Conservation (phyloP, 2,113 vertebrate genomes). For the Mola mola region DNA sequence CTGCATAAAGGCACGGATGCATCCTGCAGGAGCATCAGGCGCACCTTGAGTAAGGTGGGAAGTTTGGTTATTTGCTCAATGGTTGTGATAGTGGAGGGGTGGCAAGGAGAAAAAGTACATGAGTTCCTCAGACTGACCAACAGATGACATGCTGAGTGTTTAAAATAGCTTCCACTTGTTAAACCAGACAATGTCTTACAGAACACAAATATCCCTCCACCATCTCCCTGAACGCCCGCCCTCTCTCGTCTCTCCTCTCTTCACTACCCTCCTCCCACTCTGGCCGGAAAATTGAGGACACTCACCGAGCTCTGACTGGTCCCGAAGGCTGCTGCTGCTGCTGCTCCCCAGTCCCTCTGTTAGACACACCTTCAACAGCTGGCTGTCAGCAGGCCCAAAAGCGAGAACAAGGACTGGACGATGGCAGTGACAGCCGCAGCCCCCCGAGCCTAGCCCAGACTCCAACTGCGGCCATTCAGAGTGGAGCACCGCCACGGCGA, state of each 20-base stretch:
- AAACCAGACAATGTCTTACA: neutral
- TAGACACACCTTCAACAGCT: constrained; percentile 66
- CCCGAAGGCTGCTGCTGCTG: constrained; percentile 43
- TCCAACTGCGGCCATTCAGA: constrained; percentile 29
- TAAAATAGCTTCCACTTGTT: neutral
- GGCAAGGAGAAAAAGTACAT: constrained; percentile 5
- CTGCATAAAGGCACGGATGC: constrained; percentile 49
- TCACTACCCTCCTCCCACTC: constrained; percentile 73
- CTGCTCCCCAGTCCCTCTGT: constrained; percentile 50
- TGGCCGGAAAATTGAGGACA: constrained; percentile 71
- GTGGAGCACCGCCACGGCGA: constrained; percentile 29
- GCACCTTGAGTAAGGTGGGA: constrained; percentile 1
- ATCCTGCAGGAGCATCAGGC: constrained; percentile 24
- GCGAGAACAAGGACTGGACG: constrained; percentile 30
- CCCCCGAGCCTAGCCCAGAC: constrained; percentile 17
- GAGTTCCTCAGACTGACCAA: constrained; percentile 29
- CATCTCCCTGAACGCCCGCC: constrained; percentile 55
- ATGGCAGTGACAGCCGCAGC: constrained; percentile 52
- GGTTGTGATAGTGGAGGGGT: neutral
- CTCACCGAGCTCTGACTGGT: constrained; percentile 72
- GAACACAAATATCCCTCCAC: constrained; percentile 44
- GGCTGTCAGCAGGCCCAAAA: constrained; percentile 60
- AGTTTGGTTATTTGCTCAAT: constrained; percentile 10
- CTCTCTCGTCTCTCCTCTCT: constrained; percentile 29
- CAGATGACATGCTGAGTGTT: constrained; percentile 7